Evolutionary conservation across 1,140 invertebrate genomes (phyloP), one percentile per base, ranked within the genome.

Genomic region (Trichonephila clavipes): DNA sequence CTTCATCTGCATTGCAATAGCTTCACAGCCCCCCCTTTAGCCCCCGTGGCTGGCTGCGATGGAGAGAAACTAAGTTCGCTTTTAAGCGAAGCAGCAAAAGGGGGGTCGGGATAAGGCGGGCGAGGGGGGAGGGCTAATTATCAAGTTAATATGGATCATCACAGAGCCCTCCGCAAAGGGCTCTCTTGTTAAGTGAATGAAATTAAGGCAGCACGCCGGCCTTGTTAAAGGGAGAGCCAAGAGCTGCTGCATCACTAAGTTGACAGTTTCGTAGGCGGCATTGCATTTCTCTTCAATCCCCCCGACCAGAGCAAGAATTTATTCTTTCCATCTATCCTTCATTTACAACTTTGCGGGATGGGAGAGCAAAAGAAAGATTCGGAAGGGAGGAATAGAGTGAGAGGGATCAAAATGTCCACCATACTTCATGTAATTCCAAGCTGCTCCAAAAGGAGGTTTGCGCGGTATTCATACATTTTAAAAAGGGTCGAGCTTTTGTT

Each of bases 91-190:
- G 91, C 72, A 91, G 90, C 90, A 86, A 86, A 81, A 81, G 82
- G 82, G 82, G 90, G 58, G 64, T 2, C 5, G 51, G 72, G 90
- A 51, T 44, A 51, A 59, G 81, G 77, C 21, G 66, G 59, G 34
- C 59, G 72, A 51, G 77, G 88, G 87, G 92, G 86, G 87, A 86
- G 86, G 90, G 61, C 88, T 94, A 94, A 94, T 94, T 94, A 94
- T 94, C 94, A 94, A 94, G 90, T 94, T 94, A 94, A 94, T 94
- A 94, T 94, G 94, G 94, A 94, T 94, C 94, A 94, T 94, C 94
- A 94, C 89, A 92, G 94, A 92, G 88, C 40, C 66, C 69, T 51
- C 88, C 81, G n/a, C 28, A 16, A 77, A 59, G 28, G 72, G 24
- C 85, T 88, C 77, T 66, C 83, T 94, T 94, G 94, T 94, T 94